Base-by-base conservation (phyloP, 2,797 vertebrate species). In the Triplophysa yarkandensis region DNA sequence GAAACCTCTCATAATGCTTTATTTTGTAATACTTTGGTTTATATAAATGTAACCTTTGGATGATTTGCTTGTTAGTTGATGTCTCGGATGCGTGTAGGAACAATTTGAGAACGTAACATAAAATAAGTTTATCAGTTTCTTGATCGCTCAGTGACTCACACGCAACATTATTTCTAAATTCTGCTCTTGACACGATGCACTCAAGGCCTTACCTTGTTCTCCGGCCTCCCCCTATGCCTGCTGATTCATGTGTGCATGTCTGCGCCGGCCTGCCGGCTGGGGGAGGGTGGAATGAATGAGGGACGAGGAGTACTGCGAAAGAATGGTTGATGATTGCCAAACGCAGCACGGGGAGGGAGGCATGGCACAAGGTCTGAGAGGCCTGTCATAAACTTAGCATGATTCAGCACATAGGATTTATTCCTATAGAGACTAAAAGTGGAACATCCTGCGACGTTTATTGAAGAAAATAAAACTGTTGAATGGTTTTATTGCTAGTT, bases 221-320 rank as follows among this genome's bases (percentile, higher is more conserved):
- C 81, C 78, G 81, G 78, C 81, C 71, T 83, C 79, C 68, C 71
- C 79, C 25, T 55, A 36, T 61, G 78, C 83, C 84, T 80, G 82
- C 77, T 80, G 77, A 83, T 85, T 88, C 78, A 83, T 82, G 78
- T 67, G 71, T 81, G 73, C 62, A 46, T 41, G 61, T 55, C 62
- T 67, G 63, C 11, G 21, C 54, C 6, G 23, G 73, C 54, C 50
- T 32, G 28, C 43, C 41, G 43, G 54, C 64, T 79, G 77, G 69
- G 77, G 80, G 54, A 73, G 61, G 58, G 74, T 71, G 64, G 41
- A 32, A 57, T 41, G 60, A 50, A 61, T 21, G 52, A 58, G 65
- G 58, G 57, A 79, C 55, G 71, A 39, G 21, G 74, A 73, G 71
- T 61, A 76, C 76, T 54, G 64, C 11, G 27, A 65, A 74, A 64